Evolutionary conservation across 2,797 vertebrate genomes (phyloP).

Genomic region (Gadopsis bispinosus): DNA sequence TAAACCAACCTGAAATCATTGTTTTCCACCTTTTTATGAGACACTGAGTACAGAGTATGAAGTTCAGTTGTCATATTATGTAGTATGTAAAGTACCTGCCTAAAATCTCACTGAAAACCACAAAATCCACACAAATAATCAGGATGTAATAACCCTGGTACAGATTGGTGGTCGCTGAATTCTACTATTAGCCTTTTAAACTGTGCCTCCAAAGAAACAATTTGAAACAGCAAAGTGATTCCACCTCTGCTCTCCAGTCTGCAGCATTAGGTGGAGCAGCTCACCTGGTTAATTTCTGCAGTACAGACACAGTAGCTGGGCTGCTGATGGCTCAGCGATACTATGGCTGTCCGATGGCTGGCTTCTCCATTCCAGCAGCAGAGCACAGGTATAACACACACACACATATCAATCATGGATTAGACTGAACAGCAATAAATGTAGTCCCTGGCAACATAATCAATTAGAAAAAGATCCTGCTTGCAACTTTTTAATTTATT

Average conservation of each 20-base stretch:
- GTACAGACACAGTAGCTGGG: constrained; percentile 87
- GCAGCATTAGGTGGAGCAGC: constrained; percentile 86
- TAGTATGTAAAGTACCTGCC: neutral
- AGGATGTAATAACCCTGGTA: neutral
- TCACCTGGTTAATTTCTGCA: constrained; percentile 87
- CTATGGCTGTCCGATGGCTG: constrained; percentile 85
- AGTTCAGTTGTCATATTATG: neutral
- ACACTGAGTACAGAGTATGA: neutral
- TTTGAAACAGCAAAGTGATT: constrained; percentile 1
- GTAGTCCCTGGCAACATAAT: neutral
- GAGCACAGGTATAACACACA: constrained; percentile 82
- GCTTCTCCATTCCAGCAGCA: constrained; percentile 86
- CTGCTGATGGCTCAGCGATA: constrained; percentile 84
- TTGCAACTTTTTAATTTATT: neutral
- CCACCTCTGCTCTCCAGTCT: constrained; percentile 69
- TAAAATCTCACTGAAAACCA: neutral
- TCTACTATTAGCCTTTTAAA: neutral
- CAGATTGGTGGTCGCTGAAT: neutral
- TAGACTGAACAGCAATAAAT: neutral
- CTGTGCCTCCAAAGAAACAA: neutral
- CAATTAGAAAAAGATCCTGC: neutral
- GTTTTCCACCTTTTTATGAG: neutral
- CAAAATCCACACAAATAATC: neutral
- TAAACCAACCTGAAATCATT: neutral
- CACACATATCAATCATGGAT: neutral